Evolutionary conservation across 1,140 invertebrate species (phyloP).

Genomic region (Drosophila persimilis): DNA sequence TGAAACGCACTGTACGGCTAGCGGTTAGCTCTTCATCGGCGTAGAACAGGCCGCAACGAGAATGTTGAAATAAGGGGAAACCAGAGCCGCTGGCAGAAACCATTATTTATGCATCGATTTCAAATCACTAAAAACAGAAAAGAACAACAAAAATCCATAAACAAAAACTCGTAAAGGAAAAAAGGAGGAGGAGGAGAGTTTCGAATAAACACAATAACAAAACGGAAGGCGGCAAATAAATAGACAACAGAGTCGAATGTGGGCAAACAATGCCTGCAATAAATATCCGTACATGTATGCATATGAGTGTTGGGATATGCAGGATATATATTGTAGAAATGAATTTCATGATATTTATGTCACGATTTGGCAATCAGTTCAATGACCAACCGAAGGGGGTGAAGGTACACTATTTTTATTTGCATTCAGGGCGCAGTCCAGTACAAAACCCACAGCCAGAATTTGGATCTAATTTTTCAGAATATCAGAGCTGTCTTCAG

Average conservation of each 20-base stretch:
- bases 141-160: slow-evolving; percentile 15
- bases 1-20: slow-evolving; percentile 3
- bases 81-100: slow-evolving; percentile 59
- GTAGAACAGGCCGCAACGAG: slow-evolving; percentile 20
- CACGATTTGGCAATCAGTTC: slow-evolving; percentile 55
- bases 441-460: no score
- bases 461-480: neutral
- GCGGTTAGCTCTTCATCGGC: slow-evolving; percentile 16
- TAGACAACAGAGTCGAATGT: slow-evolving; percentile 38
- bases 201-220: slow-evolving; percentile 39
- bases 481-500: no score
- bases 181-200: no score
- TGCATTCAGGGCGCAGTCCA: no score
- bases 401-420: no score
- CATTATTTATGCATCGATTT: slow-evolving; percentile 79
- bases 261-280: slow-evolving; percentile 45
- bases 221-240: slow-evolving; percentile 49
- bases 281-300: slow-evolving; percentile 46
- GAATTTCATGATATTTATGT: slow-evolving; percentile 65
- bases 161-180: slow-evolving; percentile 34
- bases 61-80: slow-evolving; percentile 31
- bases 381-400: slow-evolving; percentile 42
- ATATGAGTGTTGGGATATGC: slow-evolving; percentile 10
- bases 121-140: slow-evolving; percentile 63
- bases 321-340: slow-evolving; percentile 31